phyloP scores from a whole-genome alignment of 92 coral and sea anemone genomes.

The Porites lobata region DNA sequence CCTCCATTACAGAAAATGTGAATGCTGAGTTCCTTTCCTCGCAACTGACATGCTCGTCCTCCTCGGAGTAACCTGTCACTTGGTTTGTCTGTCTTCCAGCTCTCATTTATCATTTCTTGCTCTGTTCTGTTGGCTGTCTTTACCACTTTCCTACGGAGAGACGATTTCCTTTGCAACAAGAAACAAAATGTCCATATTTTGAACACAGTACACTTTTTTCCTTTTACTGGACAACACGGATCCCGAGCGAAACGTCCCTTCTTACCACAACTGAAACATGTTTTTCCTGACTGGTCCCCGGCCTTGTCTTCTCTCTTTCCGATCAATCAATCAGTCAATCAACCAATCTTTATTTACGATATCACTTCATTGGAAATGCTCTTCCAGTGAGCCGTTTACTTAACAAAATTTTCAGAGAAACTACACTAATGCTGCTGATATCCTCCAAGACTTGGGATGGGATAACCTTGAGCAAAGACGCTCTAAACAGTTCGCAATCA shows the following conservation, averaged over 20 bases:
- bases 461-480: no score
- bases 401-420: no score
- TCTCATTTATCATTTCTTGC: not conserved
- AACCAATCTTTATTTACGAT: no score
- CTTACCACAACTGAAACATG: not conserved
- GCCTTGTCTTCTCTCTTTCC: conserved; percentile 5
- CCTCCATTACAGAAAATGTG: not conserved
- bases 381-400: no score
- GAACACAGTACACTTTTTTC: not conserved
- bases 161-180: no score
- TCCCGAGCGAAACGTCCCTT: not conserved
- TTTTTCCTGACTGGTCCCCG: not conserved
- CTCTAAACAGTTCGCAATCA: no score
- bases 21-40: conserved; percentile 10
- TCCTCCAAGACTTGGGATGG: no score
- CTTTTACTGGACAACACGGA: no score
- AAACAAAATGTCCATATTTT: not conserved
- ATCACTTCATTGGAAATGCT: no score
- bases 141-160: not conserved
- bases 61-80: not conserved
- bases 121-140: not conserved
- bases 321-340: no score
- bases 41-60: not conserved
- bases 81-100: not conserved
- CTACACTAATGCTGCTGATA: no score